A percentile compares a stretch with the other conserved stretches of the same genome.
Evolutionary conservation across 2,113 vertebrate genomes (phyloP).

Genomic region (Sebastes fasciatus): DNA sequence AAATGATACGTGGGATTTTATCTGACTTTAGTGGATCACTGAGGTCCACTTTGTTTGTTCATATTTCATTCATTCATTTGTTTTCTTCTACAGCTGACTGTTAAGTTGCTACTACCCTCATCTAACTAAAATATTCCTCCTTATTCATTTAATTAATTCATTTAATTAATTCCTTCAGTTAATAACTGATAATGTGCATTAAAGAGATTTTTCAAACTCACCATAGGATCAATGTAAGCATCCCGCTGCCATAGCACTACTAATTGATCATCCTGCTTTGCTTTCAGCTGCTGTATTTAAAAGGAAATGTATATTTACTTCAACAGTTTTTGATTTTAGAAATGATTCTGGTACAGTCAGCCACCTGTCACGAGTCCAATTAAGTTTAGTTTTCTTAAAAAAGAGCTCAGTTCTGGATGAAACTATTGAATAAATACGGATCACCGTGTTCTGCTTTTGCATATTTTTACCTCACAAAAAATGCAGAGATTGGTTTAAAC

Average conservation of each 20-base stretch:
- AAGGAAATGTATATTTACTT: not conserved
- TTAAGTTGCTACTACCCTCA: too few species aligned
- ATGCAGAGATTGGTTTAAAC: not conserved
- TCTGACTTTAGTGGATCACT: not conserved
- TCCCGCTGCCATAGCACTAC: not conserved
- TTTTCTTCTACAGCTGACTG: not conserved
- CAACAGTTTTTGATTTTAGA: not conserved
- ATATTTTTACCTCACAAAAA: not conserved
- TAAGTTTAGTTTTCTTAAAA: slow-evolving; percentile 4
- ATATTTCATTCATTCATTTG: not conserved
- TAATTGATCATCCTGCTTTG: slow-evolving; percentile 27
- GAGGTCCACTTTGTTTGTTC: not conserved
- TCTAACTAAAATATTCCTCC: too few species aligned
- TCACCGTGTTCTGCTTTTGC: not conserved
- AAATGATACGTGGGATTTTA: slow-evolving; percentile 21
- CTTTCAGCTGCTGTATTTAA: not conserved
- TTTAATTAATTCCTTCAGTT: not conserved
- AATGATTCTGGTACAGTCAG: slow-evolving; percentile 11
- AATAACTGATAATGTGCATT: not conserved
- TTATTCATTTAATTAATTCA: too few species aligned
- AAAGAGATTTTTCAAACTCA: slow-evolving; percentile 1
- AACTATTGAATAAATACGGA: not conserved
- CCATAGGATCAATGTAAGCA: slow-evolving; percentile 5
- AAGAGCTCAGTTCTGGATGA: not conserved
- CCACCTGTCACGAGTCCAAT: slow-evolving; percentile 17